Base-by-base conservation (phyloP, 2,113 vertebrate species). In the Apodemus sylvaticus region DNA sequence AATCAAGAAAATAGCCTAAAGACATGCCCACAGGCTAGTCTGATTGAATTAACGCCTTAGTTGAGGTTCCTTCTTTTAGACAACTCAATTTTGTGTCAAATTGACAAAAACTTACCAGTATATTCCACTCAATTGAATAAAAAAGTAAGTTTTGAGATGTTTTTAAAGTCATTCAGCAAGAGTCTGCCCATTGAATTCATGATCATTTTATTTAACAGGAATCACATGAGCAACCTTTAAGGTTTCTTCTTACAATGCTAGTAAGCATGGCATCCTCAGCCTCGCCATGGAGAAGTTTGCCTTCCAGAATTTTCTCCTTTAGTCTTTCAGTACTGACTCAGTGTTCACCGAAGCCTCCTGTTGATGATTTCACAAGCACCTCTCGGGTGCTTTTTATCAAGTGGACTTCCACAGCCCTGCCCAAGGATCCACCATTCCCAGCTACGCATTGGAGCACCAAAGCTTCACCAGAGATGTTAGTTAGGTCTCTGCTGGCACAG, bases 281-380 rank as follows among this genome's bases (percentile, higher is more conserved):
- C 12, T 36, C 60, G 4, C 51, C 19, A 20, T 70, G 70, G 17
- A 42, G n/a, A 58, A 64, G 24, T n/a, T 45, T 2, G 13, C 34
- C 53, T 91, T 89, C 86, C 83, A 71, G 86, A 68, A 14, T 74
- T 83, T 92, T 55, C 74, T 93, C 70, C 34, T 92, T 73, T 76
- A 73, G 55, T 76, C 36, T 24, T 48, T 89, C 48, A 36, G 16
- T 55, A 36, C 90, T 53, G 45, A 83, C 48, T 77, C 53, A 31
- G 42, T 11, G 5, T 86, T 86, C 94, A 66, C 64, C 55, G 36
- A 92, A 89, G 29, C 58, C 77, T 93, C 88, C 81, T 96, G 10
- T 13, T n/a, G 36, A 45, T 82, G 31, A 48, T 92, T 91, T 95
- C 29, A 64, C 53, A 45, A 3, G 5, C 24, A 5, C 68, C 2